Percentiles rank a stretch among this genome's conserved stretches.
phyloP scores from a whole-genome alignment of 2,888 invertebrate genomes.

The Nymphalis c-album region DNA sequence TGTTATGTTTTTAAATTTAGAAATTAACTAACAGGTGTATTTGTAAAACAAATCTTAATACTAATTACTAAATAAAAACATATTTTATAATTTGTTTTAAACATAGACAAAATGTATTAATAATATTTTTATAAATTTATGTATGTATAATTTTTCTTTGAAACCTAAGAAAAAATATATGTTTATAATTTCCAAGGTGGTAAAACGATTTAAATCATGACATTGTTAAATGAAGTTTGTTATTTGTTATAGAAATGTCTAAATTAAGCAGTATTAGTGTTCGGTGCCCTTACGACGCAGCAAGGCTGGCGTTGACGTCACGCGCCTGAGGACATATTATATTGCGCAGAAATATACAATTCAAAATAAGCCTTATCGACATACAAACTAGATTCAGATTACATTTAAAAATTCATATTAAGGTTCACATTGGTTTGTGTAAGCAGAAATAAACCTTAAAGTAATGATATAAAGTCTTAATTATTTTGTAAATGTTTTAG shows the following conservation, averaged over 20 bases:
- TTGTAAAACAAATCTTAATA: too few relatives aligned
- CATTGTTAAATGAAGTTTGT: constrained; percentile 26
- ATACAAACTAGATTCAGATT: constrained; percentile 1
- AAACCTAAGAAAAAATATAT: too few relatives aligned
- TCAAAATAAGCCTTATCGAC: constrained; percentile 4
- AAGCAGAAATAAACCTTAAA: constrained; percentile 14
- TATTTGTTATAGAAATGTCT: constrained; percentile 55
- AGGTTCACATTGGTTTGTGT: constrained; percentile 10
- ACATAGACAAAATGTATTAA: too few relatives aligned
- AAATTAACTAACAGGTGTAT: too few relatives aligned
- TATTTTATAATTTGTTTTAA: too few relatives aligned
- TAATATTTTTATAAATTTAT: too few relatives aligned
- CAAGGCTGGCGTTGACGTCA: constrained; percentile 52
- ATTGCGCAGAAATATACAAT: neutral
- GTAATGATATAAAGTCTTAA: constrained; percentile 5
- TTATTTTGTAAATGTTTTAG: constrained; percentile 8
- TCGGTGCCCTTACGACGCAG: constrained; percentile 46
- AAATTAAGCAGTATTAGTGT: constrained; percentile 61
- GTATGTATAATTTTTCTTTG: too few relatives aligned
- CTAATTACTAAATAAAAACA: too few relatives aligned
- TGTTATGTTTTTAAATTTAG: too few relatives aligned
- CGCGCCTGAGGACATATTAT: constrained; percentile 39
- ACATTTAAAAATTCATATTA: neutral
- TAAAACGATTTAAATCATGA: neutral
- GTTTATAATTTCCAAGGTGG: too few relatives aligned